These are phyloP conservation scores for Ornithoptera alexandrae DNA, from an alignment of 2,888 invertebrate genomes.

Conservation along the genomic window DNA sequence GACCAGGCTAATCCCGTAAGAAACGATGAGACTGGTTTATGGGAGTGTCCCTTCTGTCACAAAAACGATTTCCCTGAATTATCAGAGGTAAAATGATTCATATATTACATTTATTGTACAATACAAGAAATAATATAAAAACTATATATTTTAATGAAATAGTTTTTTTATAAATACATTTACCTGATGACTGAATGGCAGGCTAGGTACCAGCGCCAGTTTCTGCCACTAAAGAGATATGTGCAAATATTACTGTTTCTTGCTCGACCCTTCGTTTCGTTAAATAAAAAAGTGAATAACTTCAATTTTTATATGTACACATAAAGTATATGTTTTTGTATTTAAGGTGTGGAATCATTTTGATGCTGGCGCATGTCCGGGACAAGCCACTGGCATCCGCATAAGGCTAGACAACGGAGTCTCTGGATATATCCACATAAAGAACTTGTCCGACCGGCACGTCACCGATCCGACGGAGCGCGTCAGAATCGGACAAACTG, in stretches of 20 bases:
- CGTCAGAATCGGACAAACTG: slow-evolving; percentile 90
- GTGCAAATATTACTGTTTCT: neutral
- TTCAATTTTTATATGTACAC: too few species aligned
- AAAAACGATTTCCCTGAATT: slow-evolving; percentile 97
- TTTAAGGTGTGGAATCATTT: slow-evolving; percentile 96
- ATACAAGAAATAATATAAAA: too few species aligned
- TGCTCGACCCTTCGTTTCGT: neutral
- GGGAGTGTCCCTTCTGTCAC: slow-evolving; percentile 98
- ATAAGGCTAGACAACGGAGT: slow-evolving; percentile 94
- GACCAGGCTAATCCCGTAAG: slow-evolving; percentile 97
- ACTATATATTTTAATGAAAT: neutral
- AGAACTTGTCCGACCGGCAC: slow-evolving; percentile 95
- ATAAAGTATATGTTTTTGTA: neutral
- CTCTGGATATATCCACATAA: slow-evolving; percentile 95
- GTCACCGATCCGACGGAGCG: slow-evolving; percentile 96
- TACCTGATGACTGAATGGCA: neutral
- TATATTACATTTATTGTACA: too few species aligned
- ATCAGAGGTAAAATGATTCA: slow-evolving; percentile 82
- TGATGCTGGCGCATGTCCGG: slow-evolving; percentile 96
- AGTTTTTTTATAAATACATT: neutral
- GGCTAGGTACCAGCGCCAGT: too few species aligned
- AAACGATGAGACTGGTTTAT: slow-evolving; percentile 95
- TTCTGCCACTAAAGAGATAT: too few species aligned
- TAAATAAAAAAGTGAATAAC: neutral
- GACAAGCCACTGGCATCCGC: slow-evolving; percentile 95